Percentiles rank a stretch among this genome's conserved stretches.
These are phyloP conservation scores for Neomorphus geoffroyi DNA, from an alignment of 2,797 vertebrate genomes.

Conservation along the genomic window DNA sequence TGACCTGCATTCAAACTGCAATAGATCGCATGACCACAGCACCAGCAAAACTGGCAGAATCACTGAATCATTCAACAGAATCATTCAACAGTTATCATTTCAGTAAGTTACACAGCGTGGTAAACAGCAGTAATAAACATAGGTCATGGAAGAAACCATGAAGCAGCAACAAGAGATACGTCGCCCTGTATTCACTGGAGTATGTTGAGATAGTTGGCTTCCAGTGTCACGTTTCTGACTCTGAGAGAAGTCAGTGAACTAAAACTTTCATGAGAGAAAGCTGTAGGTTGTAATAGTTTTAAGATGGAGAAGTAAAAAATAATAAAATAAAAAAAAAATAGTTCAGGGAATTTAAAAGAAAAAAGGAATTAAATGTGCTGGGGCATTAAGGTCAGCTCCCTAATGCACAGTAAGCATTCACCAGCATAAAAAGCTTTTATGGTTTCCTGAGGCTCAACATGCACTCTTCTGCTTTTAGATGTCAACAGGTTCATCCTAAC, in stretches of 20 bases:
- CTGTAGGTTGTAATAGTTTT: neutral
- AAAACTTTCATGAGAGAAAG: neutral
- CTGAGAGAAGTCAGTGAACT: neutral
- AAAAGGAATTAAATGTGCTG: neutral
- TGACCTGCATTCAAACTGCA: neutral
- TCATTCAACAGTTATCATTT: neutral
- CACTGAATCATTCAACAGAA: neutral
- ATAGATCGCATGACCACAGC: rapidly evolving
- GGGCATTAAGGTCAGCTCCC: slow-evolving; percentile 15
- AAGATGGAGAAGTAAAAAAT: neutral
- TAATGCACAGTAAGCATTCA: neutral
- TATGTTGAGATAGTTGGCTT: rapidly evolving
- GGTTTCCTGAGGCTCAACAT: neutral
- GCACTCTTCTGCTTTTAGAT: slow-evolving; percentile 30
- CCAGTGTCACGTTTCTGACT: neutral
- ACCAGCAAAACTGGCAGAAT: neutral
- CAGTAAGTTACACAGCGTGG: rapidly evolving
- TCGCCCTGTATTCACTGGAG: neutral
- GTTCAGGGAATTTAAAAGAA: neutral
- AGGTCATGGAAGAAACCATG: neutral
- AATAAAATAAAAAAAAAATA: neutral
- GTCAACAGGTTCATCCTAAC: slow-evolving; percentile 29
- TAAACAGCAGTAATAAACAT: neutral
- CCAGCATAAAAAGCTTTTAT: neutral
- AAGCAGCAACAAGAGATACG: neutral